Percentiles rank a stretch among this genome's conserved stretches.
Evolutionary conservation across 2,888 invertebrate genomes (phyloP).

Genomic region (Pycnomerus fuliginosus): DNA sequence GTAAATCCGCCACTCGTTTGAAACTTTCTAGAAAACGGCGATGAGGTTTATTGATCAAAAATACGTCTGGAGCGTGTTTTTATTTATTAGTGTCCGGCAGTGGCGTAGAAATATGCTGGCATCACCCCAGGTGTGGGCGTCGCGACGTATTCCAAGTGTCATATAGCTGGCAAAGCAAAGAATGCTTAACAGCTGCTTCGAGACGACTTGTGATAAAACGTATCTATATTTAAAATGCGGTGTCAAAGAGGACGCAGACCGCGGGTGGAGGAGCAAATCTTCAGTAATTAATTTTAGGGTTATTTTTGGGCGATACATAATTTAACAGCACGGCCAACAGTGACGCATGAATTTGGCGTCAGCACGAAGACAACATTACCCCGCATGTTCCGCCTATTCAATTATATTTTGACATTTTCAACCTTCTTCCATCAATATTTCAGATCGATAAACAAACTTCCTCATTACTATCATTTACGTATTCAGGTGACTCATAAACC

Average conservation of each 20-base stretch:
- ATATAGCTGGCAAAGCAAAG: constrained; percentile 3
- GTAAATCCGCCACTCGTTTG: constrained; percentile 26
- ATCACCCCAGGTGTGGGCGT: constrained; percentile 3
- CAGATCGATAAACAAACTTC: constrained; percentile 8
- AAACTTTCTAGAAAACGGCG: constrained; percentile 16
- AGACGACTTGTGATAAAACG: constrained; percentile 33
- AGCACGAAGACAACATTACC: constrained; percentile 13
- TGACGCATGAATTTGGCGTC: constrained; percentile 37
- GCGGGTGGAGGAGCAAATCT: constrained; percentile 39
- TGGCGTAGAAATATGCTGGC: constrained; percentile 8
- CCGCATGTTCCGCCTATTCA: constrained; percentile 18
- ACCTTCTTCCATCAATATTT: constrained; percentile 8
- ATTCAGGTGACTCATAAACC: constrained; percentile 13
- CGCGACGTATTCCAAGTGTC: constrained; percentile 14
- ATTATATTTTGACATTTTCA: constrained; percentile 12
- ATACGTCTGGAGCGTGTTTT: neutral
- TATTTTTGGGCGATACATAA: constrained; percentile 44
- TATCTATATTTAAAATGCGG: constrained; percentile 44
- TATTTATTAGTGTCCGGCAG: constrained; percentile 1
- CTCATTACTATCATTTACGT: constrained; percentile 7
- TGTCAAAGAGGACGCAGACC: constrained; percentile 43
- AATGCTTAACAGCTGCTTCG: constrained; percentile 28
- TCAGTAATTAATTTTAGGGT: constrained; percentile 42
- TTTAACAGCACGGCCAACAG: constrained; percentile 40
- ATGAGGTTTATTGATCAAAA: constrained; percentile 14